A percentile compares a stretch with the other conserved stretches of the same genome.
These are phyloP conservation scores for Heliocidaris erythrogramma DNA, from an alignment of 35 echinoderm and acorn worm species.

Conservation along the genomic window DNA sequence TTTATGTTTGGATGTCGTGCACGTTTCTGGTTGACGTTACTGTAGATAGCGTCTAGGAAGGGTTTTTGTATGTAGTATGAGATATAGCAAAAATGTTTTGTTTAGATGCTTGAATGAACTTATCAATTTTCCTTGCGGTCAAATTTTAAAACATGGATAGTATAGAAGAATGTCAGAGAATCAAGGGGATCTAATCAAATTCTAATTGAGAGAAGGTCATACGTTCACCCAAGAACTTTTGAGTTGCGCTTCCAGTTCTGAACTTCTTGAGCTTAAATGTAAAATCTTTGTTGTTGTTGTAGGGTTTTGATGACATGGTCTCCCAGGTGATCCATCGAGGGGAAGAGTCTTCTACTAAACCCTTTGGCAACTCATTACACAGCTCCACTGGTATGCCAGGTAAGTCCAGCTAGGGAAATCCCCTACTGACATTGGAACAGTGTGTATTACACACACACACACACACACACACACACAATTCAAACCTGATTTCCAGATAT, in stretches of 20 bases:
- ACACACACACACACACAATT: not conserved
- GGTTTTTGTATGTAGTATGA: not conserved
- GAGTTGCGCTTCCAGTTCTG: no score
- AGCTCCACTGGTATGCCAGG: conserved; percentile 55
- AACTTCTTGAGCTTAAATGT: not conserved
- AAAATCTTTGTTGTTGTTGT: not conserved
- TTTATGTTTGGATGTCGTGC: no score
- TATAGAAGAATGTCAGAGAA: no score
- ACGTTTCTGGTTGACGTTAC: no score
- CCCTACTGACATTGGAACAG: not conserved
- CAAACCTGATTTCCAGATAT: not conserved
- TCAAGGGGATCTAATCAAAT: not conserved
- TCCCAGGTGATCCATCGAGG: conserved; percentile 41
- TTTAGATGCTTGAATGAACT: not conserved
- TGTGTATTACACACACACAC: not conserved
- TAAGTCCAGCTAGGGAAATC: not conserved
- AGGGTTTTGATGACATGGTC: conserved; percentile 54
- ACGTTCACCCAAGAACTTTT: not conserved
- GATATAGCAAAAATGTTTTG: not conserved
- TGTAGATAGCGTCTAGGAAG: not conserved
- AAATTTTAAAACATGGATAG: not conserved
- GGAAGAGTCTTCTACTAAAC: conserved; percentile 22
- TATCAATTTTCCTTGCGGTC: no score
- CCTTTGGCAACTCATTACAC: conserved; percentile 54
- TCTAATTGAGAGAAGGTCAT: not conserved